A percentile compares a stretch with the other conserved stretches of the same genome.
These are phyloP conservation scores for Ploceus nigricollis DNA, from an alignment of 2,113 vertebrate genomes.

Conservation along the genomic window DNA sequence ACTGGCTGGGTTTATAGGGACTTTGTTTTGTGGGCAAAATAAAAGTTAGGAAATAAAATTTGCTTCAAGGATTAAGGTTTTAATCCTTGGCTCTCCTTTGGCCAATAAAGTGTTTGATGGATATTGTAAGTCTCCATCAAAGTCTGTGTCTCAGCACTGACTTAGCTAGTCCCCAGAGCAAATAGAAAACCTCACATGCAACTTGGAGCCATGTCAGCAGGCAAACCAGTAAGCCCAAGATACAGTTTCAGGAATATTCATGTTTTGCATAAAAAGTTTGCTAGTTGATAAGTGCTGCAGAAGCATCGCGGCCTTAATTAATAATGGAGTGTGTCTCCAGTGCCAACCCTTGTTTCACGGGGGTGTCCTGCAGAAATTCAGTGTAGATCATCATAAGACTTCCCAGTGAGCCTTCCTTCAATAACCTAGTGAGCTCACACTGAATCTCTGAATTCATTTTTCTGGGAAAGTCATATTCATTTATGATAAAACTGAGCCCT, in stretches of 20 bases:
- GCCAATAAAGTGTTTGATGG: slow-evolving; percentile 21
- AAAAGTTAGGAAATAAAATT: slow-evolving; percentile 58
- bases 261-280: background rate
- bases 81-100: slow-evolving; percentile 39
- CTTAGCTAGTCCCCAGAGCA: background rate
- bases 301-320: background rate
- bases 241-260: background rate
- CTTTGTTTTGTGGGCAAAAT: slow-evolving; percentile 38
- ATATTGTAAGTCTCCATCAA: background rate
- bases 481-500: background rate
- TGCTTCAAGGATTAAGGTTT: slow-evolving; percentile 40
- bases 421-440: background rate
- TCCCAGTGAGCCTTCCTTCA: background rate
- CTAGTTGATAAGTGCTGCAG: background rate
- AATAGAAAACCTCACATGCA: background rate
- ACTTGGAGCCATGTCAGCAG: background rate
- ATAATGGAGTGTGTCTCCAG: background rate
- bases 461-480: background rate
- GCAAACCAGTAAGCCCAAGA: background rate
- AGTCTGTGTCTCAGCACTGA: background rate
- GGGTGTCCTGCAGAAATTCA: background rate
- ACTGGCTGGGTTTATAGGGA: background rate
- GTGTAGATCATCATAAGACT: background rate
- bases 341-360: background rate
- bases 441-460: background rate